Conservation (phyloP, 2,797 vertebrate species). For the Parauchenoglanis punctatus region DNA sequence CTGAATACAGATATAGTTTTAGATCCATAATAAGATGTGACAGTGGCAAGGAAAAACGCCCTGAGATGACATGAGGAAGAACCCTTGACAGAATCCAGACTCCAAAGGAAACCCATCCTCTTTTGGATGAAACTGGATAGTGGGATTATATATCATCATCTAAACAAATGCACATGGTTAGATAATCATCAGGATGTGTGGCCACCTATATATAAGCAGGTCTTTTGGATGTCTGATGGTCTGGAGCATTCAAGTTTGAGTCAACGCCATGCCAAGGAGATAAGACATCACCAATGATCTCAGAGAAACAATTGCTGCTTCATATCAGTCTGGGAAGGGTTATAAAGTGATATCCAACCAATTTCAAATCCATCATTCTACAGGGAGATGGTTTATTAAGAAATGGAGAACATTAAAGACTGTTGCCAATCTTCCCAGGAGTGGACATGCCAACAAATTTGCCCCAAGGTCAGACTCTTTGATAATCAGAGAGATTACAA, state of each 20-base stretch:
- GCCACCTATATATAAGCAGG: not conserved
- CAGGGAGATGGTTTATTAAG: constrained; percentile 3
- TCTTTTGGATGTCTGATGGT: constrained; percentile 2
- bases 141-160: constrained; percentile 1
- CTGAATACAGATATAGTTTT: not conserved
- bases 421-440: not conserved
- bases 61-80: not conserved
- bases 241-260: not conserved
- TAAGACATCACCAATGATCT: not conserved
- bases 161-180: constrained; percentile 9
- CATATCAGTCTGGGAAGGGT: not conserved
- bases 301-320: not conserved
- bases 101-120: not conserved
- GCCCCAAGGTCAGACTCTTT: not conserved
- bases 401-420: not conserved
- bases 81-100: constrained; percentile 20
- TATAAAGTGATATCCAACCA: constrained; percentile 1
- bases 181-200: not conserved
- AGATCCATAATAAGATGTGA: constrained; percentile 12
- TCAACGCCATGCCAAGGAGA: not conserved
- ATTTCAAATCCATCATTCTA: not conserved
- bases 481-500: not conserved
- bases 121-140: not conserved
- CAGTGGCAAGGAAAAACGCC: not conserved
- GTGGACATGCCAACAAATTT: not conserved